A percentile compares a stretch with the other conserved stretches of the same genome.
Evolutionary conservation across 1,140 invertebrate genomes (phyloP).

Genomic region (Globodera rostochiensis): DNA sequence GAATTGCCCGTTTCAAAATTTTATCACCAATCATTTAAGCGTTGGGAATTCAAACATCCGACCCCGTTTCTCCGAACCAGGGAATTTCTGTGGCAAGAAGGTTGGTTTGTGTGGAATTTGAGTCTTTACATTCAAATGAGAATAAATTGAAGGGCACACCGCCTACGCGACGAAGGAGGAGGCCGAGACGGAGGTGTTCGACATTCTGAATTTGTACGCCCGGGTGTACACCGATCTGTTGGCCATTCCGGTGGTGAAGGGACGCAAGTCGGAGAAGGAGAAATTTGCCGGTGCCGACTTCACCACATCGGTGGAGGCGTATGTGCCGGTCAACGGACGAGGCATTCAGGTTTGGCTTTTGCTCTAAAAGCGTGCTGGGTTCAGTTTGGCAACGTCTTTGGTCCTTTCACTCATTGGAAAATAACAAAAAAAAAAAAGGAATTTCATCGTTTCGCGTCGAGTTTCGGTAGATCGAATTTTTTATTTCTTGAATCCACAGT

Average conservation of each 20-base stretch:
- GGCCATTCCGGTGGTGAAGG: constrained; percentile 91
- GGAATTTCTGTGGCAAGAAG: constrained; percentile 99
- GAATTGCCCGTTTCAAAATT: neutral
- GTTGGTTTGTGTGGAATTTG: constrained; percentile 12
- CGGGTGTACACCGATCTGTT: constrained; percentile 86
- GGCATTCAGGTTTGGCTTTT: constrained; percentile 77
- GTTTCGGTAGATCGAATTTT: too few relatives aligned
- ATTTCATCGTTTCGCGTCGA: too few relatives aligned
- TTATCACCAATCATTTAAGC: constrained; percentile 68
- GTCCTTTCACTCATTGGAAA: too few relatives aligned
- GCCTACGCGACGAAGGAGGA: constrained; percentile 83
- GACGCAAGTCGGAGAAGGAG: constrained; percentile 96
- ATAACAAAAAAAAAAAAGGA: too few relatives aligned
- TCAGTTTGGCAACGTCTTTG: too few relatives aligned
- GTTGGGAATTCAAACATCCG: constrained; percentile 99
- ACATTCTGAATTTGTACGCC: constrained; percentile 79
- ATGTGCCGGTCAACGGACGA: constrained; percentile 87
- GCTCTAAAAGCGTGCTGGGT: too few relatives aligned
- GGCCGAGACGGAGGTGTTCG: constrained; percentile 78
- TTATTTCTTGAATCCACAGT: too few relatives aligned
- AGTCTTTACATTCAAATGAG: neutral
- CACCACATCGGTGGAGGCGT: constrained; percentile 95
- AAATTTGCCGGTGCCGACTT: constrained; percentile 98
- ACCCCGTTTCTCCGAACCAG: constrained; percentile 95
- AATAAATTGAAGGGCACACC: constrained; percentile 75